These are phyloP conservation scores for Phenganax marumi DNA, from an alignment of 92 coral and sea anemone genomes.

Conservation along the genomic window DNA sequence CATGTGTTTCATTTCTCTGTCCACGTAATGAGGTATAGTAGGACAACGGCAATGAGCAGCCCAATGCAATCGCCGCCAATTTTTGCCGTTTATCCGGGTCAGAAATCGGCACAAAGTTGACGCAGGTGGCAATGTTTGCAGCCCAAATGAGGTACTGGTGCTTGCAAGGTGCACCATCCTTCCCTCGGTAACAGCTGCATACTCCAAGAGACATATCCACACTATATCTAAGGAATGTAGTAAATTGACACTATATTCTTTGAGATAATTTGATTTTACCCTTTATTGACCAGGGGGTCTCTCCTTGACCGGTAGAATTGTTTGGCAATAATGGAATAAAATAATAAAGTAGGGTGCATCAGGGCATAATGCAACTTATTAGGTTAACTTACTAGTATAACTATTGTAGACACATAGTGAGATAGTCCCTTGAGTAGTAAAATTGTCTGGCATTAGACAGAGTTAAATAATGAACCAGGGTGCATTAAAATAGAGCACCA, in stretches of 20 bases:
- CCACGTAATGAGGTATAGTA: slow-evolving; percentile 45
- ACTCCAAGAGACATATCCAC: slow-evolving; percentile 64
- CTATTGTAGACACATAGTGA: no score
- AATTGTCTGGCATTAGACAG: no score
- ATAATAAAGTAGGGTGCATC: no score
- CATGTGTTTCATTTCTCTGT: background rate
- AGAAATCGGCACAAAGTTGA: slow-evolving; percentile 59
- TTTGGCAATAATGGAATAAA: background rate
- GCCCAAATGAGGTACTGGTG: slow-evolving; percentile 62
- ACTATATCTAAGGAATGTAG: background rate
- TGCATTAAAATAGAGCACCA: no score
- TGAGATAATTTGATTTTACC: background rate
- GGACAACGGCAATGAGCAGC: slow-evolving; percentile 52
- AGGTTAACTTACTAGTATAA: no score
- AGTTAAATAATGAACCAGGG: no score
- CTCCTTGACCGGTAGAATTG: background rate
- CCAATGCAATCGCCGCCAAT: slow-evolving; percentile 62
- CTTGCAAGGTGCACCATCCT: slow-evolving; percentile 60
- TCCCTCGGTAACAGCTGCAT: slow-evolving; percentile 62
- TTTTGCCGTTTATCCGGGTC: slow-evolving; percentile 55
- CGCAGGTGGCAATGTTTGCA: slow-evolving; percentile 56
- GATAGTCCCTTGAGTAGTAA: no score
- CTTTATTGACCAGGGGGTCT: background rate
- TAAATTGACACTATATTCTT: background rate
- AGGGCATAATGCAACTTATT: no score